Conservation (phyloP, 2,113 vertebrate genomes). For the Plotosus lineatus region DNA sequence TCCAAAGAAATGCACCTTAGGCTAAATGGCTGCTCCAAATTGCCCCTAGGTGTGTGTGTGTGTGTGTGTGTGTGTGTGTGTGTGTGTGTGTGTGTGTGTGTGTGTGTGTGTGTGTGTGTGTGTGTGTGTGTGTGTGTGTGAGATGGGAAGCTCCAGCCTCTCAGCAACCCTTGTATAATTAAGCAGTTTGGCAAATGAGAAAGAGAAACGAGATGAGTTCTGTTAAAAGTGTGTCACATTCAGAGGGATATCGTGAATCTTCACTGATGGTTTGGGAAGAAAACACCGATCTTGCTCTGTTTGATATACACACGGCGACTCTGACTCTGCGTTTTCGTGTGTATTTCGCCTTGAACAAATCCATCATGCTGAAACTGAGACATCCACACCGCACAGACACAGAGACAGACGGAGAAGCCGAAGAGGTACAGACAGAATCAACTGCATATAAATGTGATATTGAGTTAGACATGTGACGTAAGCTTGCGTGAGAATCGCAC, state of each 20-base stretch:
- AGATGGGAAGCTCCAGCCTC: too few species aligned
- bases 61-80: too few species aligned
- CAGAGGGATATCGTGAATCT: not conserved
- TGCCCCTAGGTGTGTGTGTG: too few species aligned
- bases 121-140: too few species aligned
- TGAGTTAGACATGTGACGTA: not conserved
- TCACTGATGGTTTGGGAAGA: slow-evolving; percentile 33
- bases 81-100: too few species aligned
- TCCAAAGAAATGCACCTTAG: too few species aligned
- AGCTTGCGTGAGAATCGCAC: not conserved
- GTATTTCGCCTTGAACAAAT: slow-evolving; percentile 20
- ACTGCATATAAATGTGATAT: not conserved
- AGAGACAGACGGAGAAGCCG: slow-evolving; percentile 4
- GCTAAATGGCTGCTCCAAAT: too few species aligned
- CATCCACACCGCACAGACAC: slow-evolving; percentile 23
- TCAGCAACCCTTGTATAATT: too few species aligned
- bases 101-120: too few species aligned
- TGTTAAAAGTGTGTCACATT: not conserved
- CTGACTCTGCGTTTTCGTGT: slow-evolving; percentile 35
- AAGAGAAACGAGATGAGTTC: too few species aligned
- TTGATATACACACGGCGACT: slow-evolving; percentile 27
- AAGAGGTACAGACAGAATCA: not conserved
- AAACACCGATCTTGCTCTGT: slow-evolving; percentile 24
- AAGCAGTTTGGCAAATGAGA: too few species aligned
- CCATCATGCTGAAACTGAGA: not conserved